These are phyloP conservation scores for Rhinolophus ferrumequinum DNA, from an alignment of 2,113 vertebrate species.

Conservation along the genomic window DNA sequence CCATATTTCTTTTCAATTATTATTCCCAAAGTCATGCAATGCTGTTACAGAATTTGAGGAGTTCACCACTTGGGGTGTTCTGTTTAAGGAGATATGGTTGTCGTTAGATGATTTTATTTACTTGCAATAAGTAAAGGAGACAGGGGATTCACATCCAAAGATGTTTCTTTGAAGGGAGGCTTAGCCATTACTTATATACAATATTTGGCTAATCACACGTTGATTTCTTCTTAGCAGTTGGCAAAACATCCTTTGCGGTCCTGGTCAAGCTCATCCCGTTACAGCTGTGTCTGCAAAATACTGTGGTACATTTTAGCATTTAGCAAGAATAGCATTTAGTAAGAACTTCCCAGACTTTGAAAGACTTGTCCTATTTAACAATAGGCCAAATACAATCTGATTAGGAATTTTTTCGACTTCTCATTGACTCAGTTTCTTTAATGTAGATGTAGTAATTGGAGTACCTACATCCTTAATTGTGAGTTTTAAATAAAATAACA, in stretches of 20 bases:
- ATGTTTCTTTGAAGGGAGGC: not conserved
- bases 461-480: not conserved
- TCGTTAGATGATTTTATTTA: not conserved
- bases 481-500: not conserved
- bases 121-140: not conserved
- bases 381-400: not conserved
- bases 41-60: not conserved
- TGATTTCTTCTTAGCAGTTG: not conserved
- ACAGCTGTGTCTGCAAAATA: not conserved
- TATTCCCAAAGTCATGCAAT: not conserved
- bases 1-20: not conserved
- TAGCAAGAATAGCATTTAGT: not conserved
- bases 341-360: not conserved
- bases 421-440: not conserved
- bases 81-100: not conserved
- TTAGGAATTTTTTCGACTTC: not conserved
- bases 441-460: not conserved
- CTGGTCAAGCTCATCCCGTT: not conserved
- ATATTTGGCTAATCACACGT: not conserved
- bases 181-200: not conserved
- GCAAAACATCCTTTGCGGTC: not conserved
- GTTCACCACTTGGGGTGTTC: too few species aligned
- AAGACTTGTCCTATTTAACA: not conserved
- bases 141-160: not conserved
- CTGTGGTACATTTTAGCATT: not conserved